Percentiles rank a stretch among this genome's conserved stretches.
These are phyloP conservation scores for Apostichopus californicus DNA, from an alignment of 35 echinoderm and acorn worm species.

Conservation along the genomic window DNA sequence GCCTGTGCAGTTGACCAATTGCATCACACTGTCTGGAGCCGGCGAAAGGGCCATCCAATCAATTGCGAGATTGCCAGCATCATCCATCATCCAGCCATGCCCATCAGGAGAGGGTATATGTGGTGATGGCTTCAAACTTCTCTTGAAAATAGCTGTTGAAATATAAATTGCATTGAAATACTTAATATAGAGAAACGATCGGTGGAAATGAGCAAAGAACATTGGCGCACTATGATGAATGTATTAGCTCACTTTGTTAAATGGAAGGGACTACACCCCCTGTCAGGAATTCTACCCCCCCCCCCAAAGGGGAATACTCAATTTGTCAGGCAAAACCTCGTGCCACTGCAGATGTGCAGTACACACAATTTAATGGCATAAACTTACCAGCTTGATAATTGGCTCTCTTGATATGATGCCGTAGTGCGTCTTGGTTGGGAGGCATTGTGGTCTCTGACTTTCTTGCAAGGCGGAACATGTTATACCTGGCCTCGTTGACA, in stretches of 20 bases:
- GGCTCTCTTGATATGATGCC: slow-evolving; percentile 55
- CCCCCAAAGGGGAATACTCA: not conserved
- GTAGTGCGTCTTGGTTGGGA: slow-evolving; percentile 68
- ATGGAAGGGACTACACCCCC: not conserved
- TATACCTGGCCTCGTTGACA: slow-evolving; percentile 57
- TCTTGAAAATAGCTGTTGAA: slow-evolving; percentile 41
- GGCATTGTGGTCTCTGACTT: slow-evolving; percentile 62
- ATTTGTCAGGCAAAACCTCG: not conserved
- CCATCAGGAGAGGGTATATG: slow-evolving; percentile 56
- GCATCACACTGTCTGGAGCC: slow-evolving; percentile 61
- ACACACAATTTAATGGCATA: not conserved
- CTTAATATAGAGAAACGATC: too few species aligned
- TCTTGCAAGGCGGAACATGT: slow-evolving; percentile 56
- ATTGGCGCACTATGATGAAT: not conserved
- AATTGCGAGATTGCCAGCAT: slow-evolving; percentile 6
- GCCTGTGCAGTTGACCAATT: slow-evolving; percentile 46
- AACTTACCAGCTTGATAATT: slow-evolving; percentile 55
- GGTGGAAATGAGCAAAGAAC: not conserved
- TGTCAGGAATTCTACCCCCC: not conserved
- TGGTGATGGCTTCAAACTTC: slow-evolving; percentile 18
- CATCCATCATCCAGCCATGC: slow-evolving; percentile 65
- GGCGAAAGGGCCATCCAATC: slow-evolving; percentile 63
- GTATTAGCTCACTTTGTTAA: not conserved
- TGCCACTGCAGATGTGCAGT: not conserved
- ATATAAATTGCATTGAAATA: not conserved